Base-by-base conservation (phyloP, 1,140 invertebrate genomes). In the Oncopeltus fasciatus region DNA sequence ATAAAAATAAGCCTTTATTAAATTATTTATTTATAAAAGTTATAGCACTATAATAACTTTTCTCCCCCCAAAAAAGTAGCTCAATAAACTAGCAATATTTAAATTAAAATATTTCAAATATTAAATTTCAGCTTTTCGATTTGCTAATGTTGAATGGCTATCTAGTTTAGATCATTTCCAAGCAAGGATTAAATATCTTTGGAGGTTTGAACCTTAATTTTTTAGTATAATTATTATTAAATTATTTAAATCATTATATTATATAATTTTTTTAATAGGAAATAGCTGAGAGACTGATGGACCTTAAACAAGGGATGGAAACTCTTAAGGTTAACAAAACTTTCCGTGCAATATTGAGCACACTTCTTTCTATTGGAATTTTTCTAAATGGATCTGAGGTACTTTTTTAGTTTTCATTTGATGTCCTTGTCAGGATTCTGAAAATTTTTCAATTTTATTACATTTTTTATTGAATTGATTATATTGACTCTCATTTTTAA, bases 211-310 rank as follows among this genome's bases (percentile, higher is more conserved):
- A 53, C 2, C 21, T 53, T 53, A 53, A 20, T 53, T 53, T 3
- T 2, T 21, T 18, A 53, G 24, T 5, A 20, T 11, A 11, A 11
- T 43, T 11, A 43, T 43, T 43, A 11, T 43, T 43, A 11, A 43
- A 43, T 43, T 43, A n/a, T 43, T n/a, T 43, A 11, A 11, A n/a
- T 43, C 11, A 43, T n/a, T 11, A n/a, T 11, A 43, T 43, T 11
- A 11, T 43, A 11, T 11, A 11, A 49, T 49, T 9, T 20, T 49
- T 5, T 49, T 73, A 75, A 66, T 73, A 92, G 84, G 96, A 99
- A 83, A 92, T 99, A 70, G 92, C 93, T 61, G 96, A 99, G 76
- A 94, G 95, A 53, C 77, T 99, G 68, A 95, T 96, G 91, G 95
- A 99, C 78, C 76, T 98, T 64, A 98, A 98, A 77, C 88, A 93